Evolutionary conservation across 2,888 invertebrate genomes (phyloP), one percentile per base, ranked within the genome.

Genomic region (Leucophenga maculata): DNA sequence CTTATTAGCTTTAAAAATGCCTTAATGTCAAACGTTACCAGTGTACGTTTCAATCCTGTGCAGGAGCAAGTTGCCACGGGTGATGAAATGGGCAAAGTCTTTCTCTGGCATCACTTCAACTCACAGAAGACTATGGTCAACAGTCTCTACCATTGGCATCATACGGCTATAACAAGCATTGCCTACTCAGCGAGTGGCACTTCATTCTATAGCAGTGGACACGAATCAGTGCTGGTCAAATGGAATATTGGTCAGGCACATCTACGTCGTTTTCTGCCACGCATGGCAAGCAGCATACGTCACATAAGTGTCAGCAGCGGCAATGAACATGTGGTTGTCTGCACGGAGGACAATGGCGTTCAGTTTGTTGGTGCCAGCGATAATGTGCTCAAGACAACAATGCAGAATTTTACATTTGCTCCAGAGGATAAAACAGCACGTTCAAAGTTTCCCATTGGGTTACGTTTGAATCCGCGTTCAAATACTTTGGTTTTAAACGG

Each of bases 101-200:
- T 91, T 18, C 81, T 94, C 13, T 94, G 93, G 93, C 91, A 89
- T 65, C 87, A 89, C 69, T 86, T 92, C 62, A 87, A 71, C 31
- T 18, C 68, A 3, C 39, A 44, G 0, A n/a, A 66, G 0, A 60
- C 64, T 0, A 76, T 85, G 8, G 69, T 65, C n/a, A 77, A 90
- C 80, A 88, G 91, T 0, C 85, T 91, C 1, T 92, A 91, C 79
- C 95, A 95, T 85, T 95, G 95, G 95, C 95, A 95, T 87, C 91
- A 92, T 4, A 89, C 94, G 62, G 91, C 92, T 44, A 92, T 95
- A 0, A 89, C 90, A 57, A 91, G 93, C 82, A 84, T 95, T 16
- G 88, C 89, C 0, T 95, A 94, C 82, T 92, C 94, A 13, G 78
- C 84, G 1, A 78, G 87, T 86, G 94, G 94, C 20, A 91, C 91